Evolutionary conservation across 2,113 vertebrate species (phyloP).

Genomic region (Semnopithecus entellus): DNA sequence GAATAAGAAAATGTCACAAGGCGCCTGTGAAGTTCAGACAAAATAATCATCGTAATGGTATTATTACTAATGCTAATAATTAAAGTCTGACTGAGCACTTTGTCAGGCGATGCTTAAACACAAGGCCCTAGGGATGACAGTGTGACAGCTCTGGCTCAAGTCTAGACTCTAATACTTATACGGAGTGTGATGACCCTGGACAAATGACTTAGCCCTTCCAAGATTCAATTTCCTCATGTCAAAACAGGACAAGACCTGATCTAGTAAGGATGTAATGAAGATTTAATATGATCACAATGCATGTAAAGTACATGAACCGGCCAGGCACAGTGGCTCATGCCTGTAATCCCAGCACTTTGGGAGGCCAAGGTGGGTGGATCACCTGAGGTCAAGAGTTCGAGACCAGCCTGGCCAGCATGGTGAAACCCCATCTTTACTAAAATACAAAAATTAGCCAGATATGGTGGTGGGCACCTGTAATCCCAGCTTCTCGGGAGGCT

Average conservation of each 20-base stretch:
- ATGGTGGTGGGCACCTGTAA: too few relatives aligned
- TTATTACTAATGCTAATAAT: not conserved
- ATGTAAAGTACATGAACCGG: fast-evolving
- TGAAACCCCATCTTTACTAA: too few relatives aligned
- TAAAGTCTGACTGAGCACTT: not conserved
- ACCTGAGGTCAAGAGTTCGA: too few relatives aligned
- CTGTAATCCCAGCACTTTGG: too few relatives aligned
- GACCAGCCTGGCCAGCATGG: too few relatives aligned
- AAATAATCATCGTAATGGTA: not conserved
- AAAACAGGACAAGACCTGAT: not conserved
- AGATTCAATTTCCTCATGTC: not conserved
- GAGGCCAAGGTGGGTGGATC: too few relatives aligned
- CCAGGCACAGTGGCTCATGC: too few relatives aligned
- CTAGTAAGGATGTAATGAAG: not conserved
- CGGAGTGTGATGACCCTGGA: not conserved
- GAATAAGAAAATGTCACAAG: slow-evolving; percentile 3
- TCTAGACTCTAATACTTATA: not conserved
- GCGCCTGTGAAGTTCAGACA: not conserved
- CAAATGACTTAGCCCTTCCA: not conserved
- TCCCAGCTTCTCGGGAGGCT: too few relatives aligned
- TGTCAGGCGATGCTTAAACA: not conserved
- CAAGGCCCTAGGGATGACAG: not conserved
- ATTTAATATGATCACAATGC: not conserved
- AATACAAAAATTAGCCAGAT: too few relatives aligned
- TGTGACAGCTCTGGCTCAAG: not conserved